phyloP scores from a whole-genome alignment of 2,797 vertebrate species.

The Lophius americanus region DNA sequence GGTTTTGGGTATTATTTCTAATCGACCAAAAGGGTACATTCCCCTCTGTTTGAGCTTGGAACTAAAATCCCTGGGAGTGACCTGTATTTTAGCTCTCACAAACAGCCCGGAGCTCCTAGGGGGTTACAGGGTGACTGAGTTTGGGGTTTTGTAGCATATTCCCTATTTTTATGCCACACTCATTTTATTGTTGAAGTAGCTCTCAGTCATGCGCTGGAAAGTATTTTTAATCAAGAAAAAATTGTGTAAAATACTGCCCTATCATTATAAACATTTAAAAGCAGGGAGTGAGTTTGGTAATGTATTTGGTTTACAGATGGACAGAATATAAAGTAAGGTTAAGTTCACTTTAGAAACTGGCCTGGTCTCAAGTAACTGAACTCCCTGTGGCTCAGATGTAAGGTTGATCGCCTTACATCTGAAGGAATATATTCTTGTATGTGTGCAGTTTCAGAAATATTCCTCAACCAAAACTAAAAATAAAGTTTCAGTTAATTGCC shows the following conservation, averaged over 20 bases:
- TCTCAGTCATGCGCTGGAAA: constrained; percentile 12
- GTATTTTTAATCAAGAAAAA: constrained; percentile 28
- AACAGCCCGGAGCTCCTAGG: constrained; percentile 7
- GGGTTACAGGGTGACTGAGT: constrained; percentile 13
- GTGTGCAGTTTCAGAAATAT: neutral
- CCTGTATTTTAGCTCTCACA: constrained; percentile 12
- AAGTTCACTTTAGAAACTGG: constrained; percentile 16
- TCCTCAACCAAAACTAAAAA: neutral
- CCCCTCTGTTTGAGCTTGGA: neutral
- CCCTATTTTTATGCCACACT: constrained; percentile 32
- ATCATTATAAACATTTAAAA: constrained; percentile 16
- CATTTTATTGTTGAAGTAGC: constrained; percentile 23
- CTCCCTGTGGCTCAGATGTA: constrained; percentile 31
- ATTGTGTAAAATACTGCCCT: neutral
- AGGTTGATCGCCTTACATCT: constrained; percentile 31
- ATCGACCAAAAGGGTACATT: neutral
- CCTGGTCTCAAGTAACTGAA: constrained; percentile 30
- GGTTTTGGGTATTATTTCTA: constrained; percentile 33
- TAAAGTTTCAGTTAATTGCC: neutral
- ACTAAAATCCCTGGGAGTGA: constrained; percentile 15
- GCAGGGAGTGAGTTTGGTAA: constrained; percentile 21
- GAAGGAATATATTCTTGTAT: constrained; percentile 23
- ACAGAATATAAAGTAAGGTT: constrained; percentile 13
- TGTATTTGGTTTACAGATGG: constrained; percentile 35
- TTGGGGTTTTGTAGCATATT: constrained; percentile 16